Evolutionary conservation across 2,888 invertebrate species (phyloP).

Genomic region (Nemotelus nigrinus): DNA sequence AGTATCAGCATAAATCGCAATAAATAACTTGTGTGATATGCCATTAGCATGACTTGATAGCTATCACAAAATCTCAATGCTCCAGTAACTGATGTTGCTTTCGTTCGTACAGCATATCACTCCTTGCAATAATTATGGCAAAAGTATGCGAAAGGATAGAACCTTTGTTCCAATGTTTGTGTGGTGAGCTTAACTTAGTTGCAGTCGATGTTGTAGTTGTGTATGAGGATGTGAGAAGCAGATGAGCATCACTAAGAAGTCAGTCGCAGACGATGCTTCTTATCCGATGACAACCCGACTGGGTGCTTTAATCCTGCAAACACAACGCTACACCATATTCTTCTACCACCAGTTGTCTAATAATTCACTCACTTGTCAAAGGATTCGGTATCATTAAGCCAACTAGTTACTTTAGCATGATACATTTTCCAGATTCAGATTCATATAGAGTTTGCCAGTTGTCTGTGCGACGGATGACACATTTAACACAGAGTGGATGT

Average conservation of each 20-base stretch:
- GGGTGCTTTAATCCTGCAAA: constrained; percentile 21
- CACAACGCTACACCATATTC: constrained; percentile 26
- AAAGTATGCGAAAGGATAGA: constrained; percentile 1
- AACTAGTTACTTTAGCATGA: neutral
- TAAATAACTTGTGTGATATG: constrained; percentile 39
- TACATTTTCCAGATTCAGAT: too few relatives aligned
- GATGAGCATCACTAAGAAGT: constrained; percentile 17
- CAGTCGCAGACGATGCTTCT: constrained; percentile 17
- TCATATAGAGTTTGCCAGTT: too few relatives aligned
- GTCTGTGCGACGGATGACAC: too few relatives aligned
- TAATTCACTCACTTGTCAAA: constrained; percentile 44
- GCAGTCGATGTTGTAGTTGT: too few relatives aligned
- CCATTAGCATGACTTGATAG: constrained; percentile 39
- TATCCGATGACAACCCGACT: constrained; percentile 41
- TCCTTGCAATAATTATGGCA: constrained; percentile 31
- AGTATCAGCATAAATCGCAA: constrained; percentile 27
- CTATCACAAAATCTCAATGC: constrained; percentile 4
- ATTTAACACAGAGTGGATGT: too few relatives aligned
- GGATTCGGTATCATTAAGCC: constrained; percentile 36
- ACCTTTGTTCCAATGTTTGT: neutral
- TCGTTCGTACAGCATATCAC: neutral
- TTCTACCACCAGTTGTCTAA: constrained; percentile 36
- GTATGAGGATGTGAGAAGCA: neutral
- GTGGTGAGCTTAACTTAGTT: too few relatives aligned
- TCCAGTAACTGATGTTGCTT: neutral